A percentile compares a stretch with the other conserved stretches of the same genome.
Conservation (phyloP, 2,797 vertebrate species). For the Fundulus diaphanus region DNA sequence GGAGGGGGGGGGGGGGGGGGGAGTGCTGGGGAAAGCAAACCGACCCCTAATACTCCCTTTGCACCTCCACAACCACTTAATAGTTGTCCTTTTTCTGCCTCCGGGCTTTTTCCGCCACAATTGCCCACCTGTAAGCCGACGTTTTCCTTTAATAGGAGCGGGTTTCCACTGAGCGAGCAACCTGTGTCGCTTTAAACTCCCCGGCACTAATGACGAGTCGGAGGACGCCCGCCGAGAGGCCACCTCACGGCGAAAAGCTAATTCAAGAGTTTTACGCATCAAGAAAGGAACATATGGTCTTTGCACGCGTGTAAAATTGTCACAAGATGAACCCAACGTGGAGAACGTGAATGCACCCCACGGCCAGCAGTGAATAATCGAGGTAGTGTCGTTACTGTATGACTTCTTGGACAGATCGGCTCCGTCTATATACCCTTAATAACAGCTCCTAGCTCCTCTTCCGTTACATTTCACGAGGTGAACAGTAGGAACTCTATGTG, state of each 20-base stretch:
- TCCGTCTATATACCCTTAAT: too few relatives aligned
- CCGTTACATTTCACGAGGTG: too few relatives aligned
- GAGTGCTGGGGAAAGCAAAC: too few relatives aligned
- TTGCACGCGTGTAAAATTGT: not conserved
- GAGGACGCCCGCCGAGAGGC: conserved; percentile 60
- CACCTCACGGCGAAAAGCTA: not conserved
- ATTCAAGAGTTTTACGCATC: not conserved
- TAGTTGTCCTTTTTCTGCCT: conserved; percentile 74
- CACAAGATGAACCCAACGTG: not conserved
- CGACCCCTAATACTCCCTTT: conserved; percentile 29
- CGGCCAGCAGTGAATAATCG: too few relatives aligned
- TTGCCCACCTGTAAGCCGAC: conserved; percentile 80
- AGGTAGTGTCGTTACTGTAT: too few relatives aligned
- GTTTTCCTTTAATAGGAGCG: conserved; percentile 58
- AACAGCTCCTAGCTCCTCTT: too few relatives aligned
- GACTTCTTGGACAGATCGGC: too few relatives aligned
- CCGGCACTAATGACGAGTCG: conserved; percentile 71
- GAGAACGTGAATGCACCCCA: too few relatives aligned
- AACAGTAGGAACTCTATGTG: too few relatives aligned
- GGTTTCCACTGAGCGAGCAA: conserved; percentile 75
- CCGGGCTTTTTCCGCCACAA: conserved; percentile 69
- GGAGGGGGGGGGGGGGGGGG: conserved; percentile 27
- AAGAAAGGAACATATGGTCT: not conserved
- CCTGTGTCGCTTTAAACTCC: conserved; percentile 62
- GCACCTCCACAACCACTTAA: conserved; percentile 59